Evolutionary conservation across 1,140 invertebrate species (phyloP).

Genomic region (Drosophila tristis): DNA sequence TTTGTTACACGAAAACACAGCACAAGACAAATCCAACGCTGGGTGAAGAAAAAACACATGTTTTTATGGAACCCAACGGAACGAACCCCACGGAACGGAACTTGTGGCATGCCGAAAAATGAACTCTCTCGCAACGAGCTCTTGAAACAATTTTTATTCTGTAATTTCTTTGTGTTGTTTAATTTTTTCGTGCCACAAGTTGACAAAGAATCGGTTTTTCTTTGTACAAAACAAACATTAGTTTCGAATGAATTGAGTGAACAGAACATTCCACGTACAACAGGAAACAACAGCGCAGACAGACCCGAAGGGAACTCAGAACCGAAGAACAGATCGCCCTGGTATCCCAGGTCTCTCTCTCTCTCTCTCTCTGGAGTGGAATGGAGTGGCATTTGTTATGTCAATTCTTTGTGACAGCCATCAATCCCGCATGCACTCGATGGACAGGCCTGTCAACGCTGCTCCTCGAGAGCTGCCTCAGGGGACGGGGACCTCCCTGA

Average conservation of each 20-base stretch:
- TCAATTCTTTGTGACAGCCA: slow-evolving; percentile 77
- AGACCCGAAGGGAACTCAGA: slow-evolving; percentile 5
- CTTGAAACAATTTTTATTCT: slow-evolving; percentile 30
- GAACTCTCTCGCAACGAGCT: not conserved
- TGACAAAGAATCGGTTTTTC: slow-evolving; percentile 62
- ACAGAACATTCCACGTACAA: slow-evolving; percentile 10
- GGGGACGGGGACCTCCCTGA: slow-evolving; percentile 36
- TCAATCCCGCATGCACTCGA: slow-evolving; percentile 57
- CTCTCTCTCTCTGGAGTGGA: slow-evolving; percentile 36
- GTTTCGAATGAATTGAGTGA: slow-evolving; percentile 48
- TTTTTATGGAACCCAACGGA: slow-evolving; percentile 48
- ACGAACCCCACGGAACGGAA: slow-evolving; percentile 35
- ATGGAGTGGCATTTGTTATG: slow-evolving; percentile 78
- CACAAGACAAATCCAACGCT: slow-evolving; percentile 1
- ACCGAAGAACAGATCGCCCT: too few relatives aligned
- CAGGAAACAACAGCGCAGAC: slow-evolving; percentile 46
- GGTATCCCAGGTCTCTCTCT: slow-evolving; percentile 13
- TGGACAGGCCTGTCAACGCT: slow-evolving; percentile 60
- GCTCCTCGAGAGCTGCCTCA: not conserved
- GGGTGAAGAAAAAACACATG: slow-evolving; percentile 51
- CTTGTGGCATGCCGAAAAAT: slow-evolving; percentile 16
- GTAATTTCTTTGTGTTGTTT: slow-evolving; percentile 37
- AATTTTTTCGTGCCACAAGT: slow-evolving; percentile 55
- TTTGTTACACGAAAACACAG: slow-evolving; percentile 54
- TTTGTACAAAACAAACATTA: slow-evolving; percentile 68